Base-by-base conservation (phyloP, 2,797 vertebrate species). In the Spheniscus humboldti region DNA sequence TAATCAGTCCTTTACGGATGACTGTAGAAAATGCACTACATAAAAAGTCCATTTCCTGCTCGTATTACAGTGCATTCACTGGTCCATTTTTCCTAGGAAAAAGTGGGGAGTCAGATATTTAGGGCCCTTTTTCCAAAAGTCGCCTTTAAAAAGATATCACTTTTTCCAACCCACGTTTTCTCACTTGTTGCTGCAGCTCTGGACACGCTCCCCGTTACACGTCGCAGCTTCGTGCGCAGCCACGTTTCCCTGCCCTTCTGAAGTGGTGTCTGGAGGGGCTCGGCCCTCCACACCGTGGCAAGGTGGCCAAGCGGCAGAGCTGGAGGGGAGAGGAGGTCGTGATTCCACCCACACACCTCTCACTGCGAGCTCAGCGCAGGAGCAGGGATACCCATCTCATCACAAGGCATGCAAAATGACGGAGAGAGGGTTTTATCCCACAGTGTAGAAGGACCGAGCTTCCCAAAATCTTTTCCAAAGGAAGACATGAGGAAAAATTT, bases 191-290 rank as follows among this genome's bases (percentile, higher is more conserved):
- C 43, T 47, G 52, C 47, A 59, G 39, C 59, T 67, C 64, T 39
- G 64, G 59, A 63, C 24, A 22, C 0, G 0, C 11, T 66, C 66
- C 53, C 76, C 0, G 0, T 50, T 45, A 25, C 28, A n/a, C 31
- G 24, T 9, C 19, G 31, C 52, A n/a, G 47, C 17, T 91, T n/a
- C 59, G 31, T 0, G 0, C 3, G 2, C 28, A 87, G 59, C 13
- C 47, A 28, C 1, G 1, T 41, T 60, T 79, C 45, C 89, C 39
- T 10, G 8, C 13, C 13, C 48, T 64, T 23, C 60, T 47, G 7
- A 67, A 72, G 45, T 0, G 6, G 18, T 28, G 18, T 10, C 76
- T 25, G 52, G 53, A 69, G 16, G 14, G 60, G 45, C 30, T 83
- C 45, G 41, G 68, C 60, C 35, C 78, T 55, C 30, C 18, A 8